phyloP scores from a whole-genome alignment of 2,888 invertebrate genomes.

The Taenaris catops region DNA sequence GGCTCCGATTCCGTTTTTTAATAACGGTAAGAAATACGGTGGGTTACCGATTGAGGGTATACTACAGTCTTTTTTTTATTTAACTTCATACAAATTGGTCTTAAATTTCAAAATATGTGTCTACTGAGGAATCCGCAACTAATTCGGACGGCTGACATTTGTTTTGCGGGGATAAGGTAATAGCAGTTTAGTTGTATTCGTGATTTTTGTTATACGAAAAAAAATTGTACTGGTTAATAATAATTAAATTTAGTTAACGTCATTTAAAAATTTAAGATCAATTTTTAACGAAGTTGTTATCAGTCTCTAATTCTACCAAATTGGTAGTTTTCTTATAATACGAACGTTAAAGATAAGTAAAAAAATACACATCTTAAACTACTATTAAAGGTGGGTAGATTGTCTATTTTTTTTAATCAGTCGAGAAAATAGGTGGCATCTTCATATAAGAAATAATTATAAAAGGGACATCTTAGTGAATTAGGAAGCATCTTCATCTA shows the following conservation, averaged over 20 bases:
- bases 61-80: constrained; percentile 12
- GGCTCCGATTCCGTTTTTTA: constrained; percentile 1
- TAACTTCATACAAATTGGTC: constrained; percentile 5
- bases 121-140: no score
- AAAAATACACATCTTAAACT: constrained; percentile 20
- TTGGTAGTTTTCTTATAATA: constrained; percentile 9
- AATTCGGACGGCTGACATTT: no score
- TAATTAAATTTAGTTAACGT: no score
- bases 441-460: constrained; percentile 5
- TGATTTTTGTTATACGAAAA: no score
- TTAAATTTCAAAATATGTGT: no score
- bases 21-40: constrained; percentile 21
- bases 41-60: constrained; percentile 24
- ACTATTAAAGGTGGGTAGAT: constrained; percentile 23
- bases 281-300: constrained; percentile 2
- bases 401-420: constrained; percentile 15
- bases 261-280: constrained; percentile 2
- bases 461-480: no score
- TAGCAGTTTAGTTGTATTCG: no score
- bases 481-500: constrained; percentile 37
- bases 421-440: constrained; percentile 6
- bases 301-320: constrained; percentile 11
- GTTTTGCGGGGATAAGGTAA: no score
- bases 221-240: no score
- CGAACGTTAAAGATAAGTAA: constrained; percentile 8